These are phyloP conservation scores for Hirudo medicinalis DNA, from an alignment of 1,140 invertebrate genomes.

Conservation along the genomic window DNA sequence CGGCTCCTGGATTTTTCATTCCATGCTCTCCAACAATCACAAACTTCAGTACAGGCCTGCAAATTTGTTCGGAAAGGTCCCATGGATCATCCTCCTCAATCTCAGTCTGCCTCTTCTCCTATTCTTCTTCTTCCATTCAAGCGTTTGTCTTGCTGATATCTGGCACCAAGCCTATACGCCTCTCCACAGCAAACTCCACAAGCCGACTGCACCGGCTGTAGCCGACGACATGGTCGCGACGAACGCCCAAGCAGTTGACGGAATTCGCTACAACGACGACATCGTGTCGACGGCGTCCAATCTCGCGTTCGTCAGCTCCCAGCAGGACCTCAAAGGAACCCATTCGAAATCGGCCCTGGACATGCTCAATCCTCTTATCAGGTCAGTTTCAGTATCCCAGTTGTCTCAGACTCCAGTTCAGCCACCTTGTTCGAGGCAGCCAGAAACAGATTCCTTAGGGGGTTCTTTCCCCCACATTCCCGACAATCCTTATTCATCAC, in stretches of 20 bases:
- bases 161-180: constrained; percentile 19
- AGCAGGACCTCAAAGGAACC: too few relatives aligned
- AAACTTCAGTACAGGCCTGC: background rate
- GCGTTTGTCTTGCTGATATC: constrained; percentile 22
- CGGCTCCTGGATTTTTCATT: constrained; percentile 16
- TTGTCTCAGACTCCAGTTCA: background rate
- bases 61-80: constrained; percentile 17
- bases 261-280: too few relatives aligned
- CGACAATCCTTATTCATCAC: too few relatives aligned
- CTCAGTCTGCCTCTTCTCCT: constrained; percentile 21
- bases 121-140: constrained; percentile 24
- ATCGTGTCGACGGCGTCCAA: background rate
- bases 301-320: too few relatives aligned
- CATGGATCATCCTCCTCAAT: constrained; percentile 21
- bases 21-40: constrained; percentile 19
- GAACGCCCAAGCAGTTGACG: too few relatives aligned
- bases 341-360: background rate
- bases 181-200: constrained; percentile 11
- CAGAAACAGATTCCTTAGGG: too few relatives aligned
- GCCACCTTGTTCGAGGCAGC: too few relatives aligned
- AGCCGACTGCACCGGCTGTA: background rate
- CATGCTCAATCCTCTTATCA: constrained; percentile 3
- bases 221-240: too few relatives aligned
- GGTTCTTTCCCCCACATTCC: too few relatives aligned
- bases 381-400: constrained; percentile 14